Conservation (phyloP, 2,888 invertebrate species). For the Aethes cnicana region DNA sequence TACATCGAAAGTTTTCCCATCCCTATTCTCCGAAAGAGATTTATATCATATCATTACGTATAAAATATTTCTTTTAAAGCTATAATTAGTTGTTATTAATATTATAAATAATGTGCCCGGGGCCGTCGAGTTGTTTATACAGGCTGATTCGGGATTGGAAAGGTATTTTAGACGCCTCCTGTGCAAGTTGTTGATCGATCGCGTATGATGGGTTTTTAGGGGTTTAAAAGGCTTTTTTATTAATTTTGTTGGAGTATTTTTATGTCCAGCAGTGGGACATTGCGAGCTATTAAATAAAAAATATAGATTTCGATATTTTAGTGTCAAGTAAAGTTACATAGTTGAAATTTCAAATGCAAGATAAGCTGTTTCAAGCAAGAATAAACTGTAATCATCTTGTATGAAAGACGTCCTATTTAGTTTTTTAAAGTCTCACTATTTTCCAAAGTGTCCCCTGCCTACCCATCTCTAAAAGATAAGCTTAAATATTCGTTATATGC, state of each 20-base stretch:
- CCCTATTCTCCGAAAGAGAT: constrained; percentile 66
- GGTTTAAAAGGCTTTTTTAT: constrained; percentile 10
- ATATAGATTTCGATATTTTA: no score
- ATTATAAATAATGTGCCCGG: constrained; percentile 73
- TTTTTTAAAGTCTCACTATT: no score
- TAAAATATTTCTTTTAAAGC: constrained; percentile 81
- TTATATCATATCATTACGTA: constrained; percentile 81
- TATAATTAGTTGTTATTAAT: constrained; percentile 82
- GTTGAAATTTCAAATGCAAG: no score
- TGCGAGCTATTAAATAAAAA: no score
- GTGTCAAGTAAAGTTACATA: no score
- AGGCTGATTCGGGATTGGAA: constrained; percentile 33
- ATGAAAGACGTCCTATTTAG: no score
- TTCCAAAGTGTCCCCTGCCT: no score
- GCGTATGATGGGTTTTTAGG: constrained; percentile 1
- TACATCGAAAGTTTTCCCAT: constrained; percentile 45
- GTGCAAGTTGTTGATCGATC: neutral
- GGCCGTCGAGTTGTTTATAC: constrained; percentile 50
- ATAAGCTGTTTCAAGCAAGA: no score
- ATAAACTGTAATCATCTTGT: no score
- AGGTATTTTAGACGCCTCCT: constrained; percentile 17
- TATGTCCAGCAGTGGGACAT: no score
- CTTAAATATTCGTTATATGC: neutral
- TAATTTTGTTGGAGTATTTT: no score
- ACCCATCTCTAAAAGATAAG: neutral